These are phyloP conservation scores for Labeo rohita DNA, from an alignment of 2,113 vertebrate genomes.

Conservation along the genomic window DNA sequence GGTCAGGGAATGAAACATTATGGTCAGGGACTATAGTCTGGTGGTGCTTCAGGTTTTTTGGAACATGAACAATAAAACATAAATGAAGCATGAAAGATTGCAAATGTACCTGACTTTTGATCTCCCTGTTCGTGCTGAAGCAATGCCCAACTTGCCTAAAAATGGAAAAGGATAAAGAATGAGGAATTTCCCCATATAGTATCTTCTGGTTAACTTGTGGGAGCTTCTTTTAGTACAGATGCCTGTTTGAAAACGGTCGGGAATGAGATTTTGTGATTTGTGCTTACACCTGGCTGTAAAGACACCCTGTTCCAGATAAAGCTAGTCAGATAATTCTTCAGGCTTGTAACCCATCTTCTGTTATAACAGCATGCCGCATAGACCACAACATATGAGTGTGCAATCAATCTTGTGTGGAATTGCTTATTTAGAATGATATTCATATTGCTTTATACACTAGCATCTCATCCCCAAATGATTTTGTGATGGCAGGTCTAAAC, in stretches of 20 bases:
- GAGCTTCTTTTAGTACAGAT: neutral
- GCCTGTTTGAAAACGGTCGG: neutral
- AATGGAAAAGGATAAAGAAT: neutral
- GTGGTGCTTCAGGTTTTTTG: neutral
- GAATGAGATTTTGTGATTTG: neutral
- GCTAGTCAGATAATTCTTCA: neutral
- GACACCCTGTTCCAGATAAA: neutral
- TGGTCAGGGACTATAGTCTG: neutral
- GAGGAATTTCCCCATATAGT: neutral
- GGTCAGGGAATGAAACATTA: slow-evolving; percentile 9
- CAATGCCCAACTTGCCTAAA: neutral
- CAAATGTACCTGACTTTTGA: neutral
- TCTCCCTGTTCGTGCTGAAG: neutral
- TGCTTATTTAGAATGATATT: neutral
- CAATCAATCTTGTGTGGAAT: neutral
- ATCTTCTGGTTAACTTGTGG: neutral
- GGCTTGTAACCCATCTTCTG: neutral
- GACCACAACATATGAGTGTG: neutral
- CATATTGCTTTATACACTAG: neutral
- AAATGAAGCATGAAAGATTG: slow-evolving; percentile 4
- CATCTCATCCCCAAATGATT: neutral
- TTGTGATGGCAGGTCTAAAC: neutral
- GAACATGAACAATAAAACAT: neutral
- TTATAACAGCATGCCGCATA: neutral
- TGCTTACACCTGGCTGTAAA: neutral